These are phyloP conservation scores for Bombus soroeensis DNA, from an alignment of 1,140 invertebrate species.

Conservation along the genomic window DNA sequence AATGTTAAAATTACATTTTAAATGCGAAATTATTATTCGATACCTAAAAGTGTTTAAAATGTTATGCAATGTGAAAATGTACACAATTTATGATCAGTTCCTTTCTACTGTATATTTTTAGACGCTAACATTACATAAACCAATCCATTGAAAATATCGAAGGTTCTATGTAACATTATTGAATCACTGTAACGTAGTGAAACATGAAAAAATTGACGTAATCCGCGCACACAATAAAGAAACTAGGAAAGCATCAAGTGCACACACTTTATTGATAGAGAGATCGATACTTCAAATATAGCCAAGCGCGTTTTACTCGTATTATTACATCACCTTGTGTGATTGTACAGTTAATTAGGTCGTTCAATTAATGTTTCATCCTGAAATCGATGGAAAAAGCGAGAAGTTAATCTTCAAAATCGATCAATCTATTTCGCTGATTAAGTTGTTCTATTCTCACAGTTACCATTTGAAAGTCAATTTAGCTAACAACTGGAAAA, in stretches of 20 bases:
- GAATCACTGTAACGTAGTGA: background rate
- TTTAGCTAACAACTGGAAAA: too few relatives aligned
- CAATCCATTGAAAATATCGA: too few relatives aligned
- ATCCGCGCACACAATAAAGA: background rate
- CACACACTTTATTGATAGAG: background rate
- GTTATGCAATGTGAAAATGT: too few relatives aligned
- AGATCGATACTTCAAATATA: background rate
- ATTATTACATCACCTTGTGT: background rate
- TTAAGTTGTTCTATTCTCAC: background rate
- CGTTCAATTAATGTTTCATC: background rate
- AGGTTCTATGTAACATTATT: background rate
- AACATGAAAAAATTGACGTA: background rate
- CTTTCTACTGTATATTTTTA: too few relatives aligned
- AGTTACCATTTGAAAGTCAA: too few relatives aligned
- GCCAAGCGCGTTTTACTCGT: background rate
- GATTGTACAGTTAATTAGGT: slow-evolving; percentile 1
- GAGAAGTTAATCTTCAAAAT: background rate
- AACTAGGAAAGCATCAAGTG: background rate
- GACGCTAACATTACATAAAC: too few relatives aligned
- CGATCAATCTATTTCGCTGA: background rate
- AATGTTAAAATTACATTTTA: too few relatives aligned
- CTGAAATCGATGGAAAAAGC: too few relatives aligned
- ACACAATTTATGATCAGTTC: too few relatives aligned
- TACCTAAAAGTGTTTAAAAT: too few relatives aligned
- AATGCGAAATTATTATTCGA: too few relatives aligned